Conservation (phyloP, 1,140 invertebrate species). For the Dendroctonus valens region DNA sequence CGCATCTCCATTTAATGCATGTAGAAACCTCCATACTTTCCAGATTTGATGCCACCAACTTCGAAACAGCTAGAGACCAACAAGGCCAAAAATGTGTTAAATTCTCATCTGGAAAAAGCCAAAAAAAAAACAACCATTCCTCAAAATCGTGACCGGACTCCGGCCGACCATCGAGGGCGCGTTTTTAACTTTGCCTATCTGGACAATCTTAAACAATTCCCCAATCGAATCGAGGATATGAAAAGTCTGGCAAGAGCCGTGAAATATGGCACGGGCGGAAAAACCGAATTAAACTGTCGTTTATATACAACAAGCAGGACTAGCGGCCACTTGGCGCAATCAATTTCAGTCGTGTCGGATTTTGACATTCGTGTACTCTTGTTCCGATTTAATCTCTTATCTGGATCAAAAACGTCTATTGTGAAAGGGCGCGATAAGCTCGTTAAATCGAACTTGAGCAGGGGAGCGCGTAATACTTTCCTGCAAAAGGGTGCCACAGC, state of each 20-base stretch:
- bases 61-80: too few species aligned
- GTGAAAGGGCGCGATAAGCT: slow-evolving; percentile 22
- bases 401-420: slow-evolving; percentile 21
- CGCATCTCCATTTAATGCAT: too few species aligned
- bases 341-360: slow-evolving; percentile 29
- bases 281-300: slow-evolving; percentile 40
- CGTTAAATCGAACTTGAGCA: slow-evolving; percentile 22
- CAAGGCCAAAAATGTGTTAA: too few species aligned
- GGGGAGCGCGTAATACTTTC: not conserved
- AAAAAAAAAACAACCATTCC: too few species aligned
- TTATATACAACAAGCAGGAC: slow-evolving; percentile 24
- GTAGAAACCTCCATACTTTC: too few species aligned
- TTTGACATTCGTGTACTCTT: slow-evolving; percentile 26
- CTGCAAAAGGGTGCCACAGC: not conserved
- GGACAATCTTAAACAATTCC: slow-evolving; percentile 42
- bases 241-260: slow-evolving; percentile 38
- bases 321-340: slow-evolving; percentile 22
- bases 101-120: too few species aligned
- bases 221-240: slow-evolving; percentile 39
- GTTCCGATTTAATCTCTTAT: slow-evolving; percentile 29
- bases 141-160: slow-evolving; percentile 25
- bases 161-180: slow-evolving; percentile 9
- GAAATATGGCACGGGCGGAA: slow-evolving; percentile 41
- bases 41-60: too few species aligned
- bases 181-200: slow-evolving; percentile 20